Evolutionary conservation across 2,888 invertebrate genomes (phyloP), one percentile per base, ranked within the genome.

Genomic region (Thelaira solivaga): DNA sequence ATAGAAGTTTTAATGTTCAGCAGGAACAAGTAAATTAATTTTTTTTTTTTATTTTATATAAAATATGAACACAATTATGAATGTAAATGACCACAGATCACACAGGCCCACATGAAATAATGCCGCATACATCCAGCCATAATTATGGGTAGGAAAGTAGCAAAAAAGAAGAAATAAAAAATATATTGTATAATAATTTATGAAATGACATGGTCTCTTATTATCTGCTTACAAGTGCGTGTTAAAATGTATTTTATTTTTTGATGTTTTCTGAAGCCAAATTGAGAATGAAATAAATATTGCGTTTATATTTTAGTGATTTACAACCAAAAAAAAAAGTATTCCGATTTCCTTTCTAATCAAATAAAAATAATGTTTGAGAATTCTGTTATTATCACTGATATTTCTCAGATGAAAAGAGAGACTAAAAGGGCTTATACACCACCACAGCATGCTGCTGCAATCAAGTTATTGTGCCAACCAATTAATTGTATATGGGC

Each of bases 171-270:
- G 20, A 4, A 64, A 36, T 5, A 4, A 11, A 26, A 20, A 51
- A 29, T n/a, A n/a, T n/a, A n/a, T n/a, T n/a, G 11, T 16, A 49
- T 36, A 64, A 64, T 51, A 36, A 64, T 64, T 64, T 39, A 64
- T 51, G 36, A 11, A 49, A 1, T 6, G 7, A 2, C 10, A 62
- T 20, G 49, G 39, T 39, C 26, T 64, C 18, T 18, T 49, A 64
- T n/a, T n/a, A 64, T 64, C 64, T 39, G 49, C 49, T 18, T 8
- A 64, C 26, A 39, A 64, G 7, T 64, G 49, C n/a, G 49, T 64
- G 51, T 20, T 51, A 64, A 64, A 39, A 39, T 18, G 4, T 64
- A 36, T 49, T 64, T 49, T 49, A 49, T 49, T 34, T 36, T 16
- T 20, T 47, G 7, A 43, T 47, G 16, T 34, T 36, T n/a, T n/a